Evolutionary conservation across 2,797 vertebrate genomes (phyloP), one percentile per base, ranked within the genome.

Genomic region (Mycteria americana): DNA sequence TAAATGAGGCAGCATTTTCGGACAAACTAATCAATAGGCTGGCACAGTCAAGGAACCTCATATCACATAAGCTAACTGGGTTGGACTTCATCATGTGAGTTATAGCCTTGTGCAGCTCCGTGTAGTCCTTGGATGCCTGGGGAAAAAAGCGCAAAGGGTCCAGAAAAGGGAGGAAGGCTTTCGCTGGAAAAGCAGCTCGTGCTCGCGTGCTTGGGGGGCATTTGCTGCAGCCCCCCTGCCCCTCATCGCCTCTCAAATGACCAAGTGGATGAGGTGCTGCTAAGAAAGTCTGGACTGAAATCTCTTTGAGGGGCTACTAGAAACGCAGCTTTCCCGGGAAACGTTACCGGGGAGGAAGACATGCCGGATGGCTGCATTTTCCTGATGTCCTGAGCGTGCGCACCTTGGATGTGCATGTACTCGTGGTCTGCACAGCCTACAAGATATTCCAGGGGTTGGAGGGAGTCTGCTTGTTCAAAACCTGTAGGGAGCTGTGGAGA

Each of bases 1-100:
- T 81, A 95, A 96, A 91, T 54, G 79, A 85, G 94, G 72, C 84
- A 88, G 67, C 77, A 11, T 86, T 96, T 92, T 69, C 37, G 69
- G 79, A 51, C 85, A 64, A 84, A 85, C 39, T 43, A 75, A 89
- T 92, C 86, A 59, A 96, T 96, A 96, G 83, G 91, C 13, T 50
- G 10, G 23, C 33, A 11, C 67, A 50, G 77, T 37, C 45, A 50
- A 88, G 93, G 89, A 69, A 75, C 46, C 83, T 90, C 68, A 30
- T 56, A 27, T 57, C 16, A 24, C 51, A 46, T 48, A 63, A 89
- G 59, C 35, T 79, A 76, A 48, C 85, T 59, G 69, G 46, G 60
- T 74, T 60, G 72, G 85, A 86, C 37, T 82, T 80, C 84, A 70
- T 94, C 82, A 35, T 65, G 12, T 46, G 56, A 41, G 33, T 54